A percentile compares a stretch with the other conserved stretches of the same genome.
Conservation (phyloP, 2,888 invertebrate species). For the Odontocolon sp. region DNA sequence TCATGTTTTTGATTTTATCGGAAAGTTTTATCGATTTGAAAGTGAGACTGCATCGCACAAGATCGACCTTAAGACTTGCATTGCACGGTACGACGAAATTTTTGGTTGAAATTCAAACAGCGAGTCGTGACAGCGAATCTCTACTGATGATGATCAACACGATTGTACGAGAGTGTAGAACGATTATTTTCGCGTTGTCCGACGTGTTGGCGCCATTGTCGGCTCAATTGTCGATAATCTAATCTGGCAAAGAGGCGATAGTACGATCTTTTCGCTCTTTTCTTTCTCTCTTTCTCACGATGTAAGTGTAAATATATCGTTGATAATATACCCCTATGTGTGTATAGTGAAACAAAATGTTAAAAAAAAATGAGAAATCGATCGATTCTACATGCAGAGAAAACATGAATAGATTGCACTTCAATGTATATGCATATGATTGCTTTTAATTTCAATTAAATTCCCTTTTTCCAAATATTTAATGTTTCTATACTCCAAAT, state of each 20-base stretch:
- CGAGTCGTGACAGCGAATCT: too few species aligned
- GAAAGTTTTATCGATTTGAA: conserved; percentile 2
- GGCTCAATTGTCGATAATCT: conserved; percentile 71
- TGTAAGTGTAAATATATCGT: conserved; percentile 23
- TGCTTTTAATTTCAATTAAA: too few species aligned
- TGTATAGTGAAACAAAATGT: conserved; percentile 1
- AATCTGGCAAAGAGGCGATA: conserved; percentile 71
- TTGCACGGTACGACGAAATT: too few species aligned
- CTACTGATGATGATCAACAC: neutral
- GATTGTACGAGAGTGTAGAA: neutral
- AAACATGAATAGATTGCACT: conserved; percentile 13
- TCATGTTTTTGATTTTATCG: conserved; percentile 39
- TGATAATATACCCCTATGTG: conserved; percentile 12
- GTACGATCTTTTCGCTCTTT: conserved; percentile 48
- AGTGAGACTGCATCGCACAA: neutral
- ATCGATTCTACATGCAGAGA: conserved; percentile 3
- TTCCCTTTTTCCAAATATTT: too few species aligned
- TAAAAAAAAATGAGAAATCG: neutral
- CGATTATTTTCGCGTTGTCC: conserved; percentile 50
- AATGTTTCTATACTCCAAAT: too few species aligned
- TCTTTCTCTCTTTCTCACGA: conserved; percentile 24
- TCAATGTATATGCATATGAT: too few species aligned
- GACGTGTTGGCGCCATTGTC: conserved; percentile 72
- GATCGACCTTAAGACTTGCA: too few species aligned
- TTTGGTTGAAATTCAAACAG: too few species aligned